A percentile compares a stretch with the other conserved stretches of the same genome.
Conservation (phyloP, 1,140 invertebrate species). For the Reticulitermes speratus region DNA sequence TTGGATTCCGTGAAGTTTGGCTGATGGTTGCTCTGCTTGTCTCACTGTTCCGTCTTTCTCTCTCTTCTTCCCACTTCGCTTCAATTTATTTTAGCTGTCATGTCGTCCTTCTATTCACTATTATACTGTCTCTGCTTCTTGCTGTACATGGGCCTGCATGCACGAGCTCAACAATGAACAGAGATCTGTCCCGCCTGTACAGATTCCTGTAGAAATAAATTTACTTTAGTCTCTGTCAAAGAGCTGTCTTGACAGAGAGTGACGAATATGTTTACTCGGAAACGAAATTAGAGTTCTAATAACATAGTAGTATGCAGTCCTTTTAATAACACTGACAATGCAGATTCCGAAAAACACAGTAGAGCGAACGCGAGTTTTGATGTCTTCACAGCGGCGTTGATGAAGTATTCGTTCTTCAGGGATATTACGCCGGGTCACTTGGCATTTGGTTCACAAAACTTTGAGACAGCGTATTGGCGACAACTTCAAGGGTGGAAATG, state of each 20-base stretch:
- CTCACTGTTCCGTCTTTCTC: background rate
- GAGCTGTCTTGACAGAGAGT: background rate
- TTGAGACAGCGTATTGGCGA: no score
- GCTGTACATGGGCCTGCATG: background rate
- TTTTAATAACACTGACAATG: no score
- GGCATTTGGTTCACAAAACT: no score
- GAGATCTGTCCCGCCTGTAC: background rate
- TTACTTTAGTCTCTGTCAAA: background rate
- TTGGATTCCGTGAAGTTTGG: slow-evolving; percentile 8
- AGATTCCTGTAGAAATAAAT: background rate
- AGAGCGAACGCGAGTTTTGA: no score
- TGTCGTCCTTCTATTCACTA: background rate
- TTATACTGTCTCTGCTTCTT: background rate
- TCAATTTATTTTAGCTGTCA: background rate
- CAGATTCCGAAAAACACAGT: no score
- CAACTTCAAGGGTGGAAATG: no score
- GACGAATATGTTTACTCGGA: background rate
- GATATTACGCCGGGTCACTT: no score
- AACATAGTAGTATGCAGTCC: no score
- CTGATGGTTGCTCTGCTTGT: background rate
- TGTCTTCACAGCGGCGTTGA: no score
- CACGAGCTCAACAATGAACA: background rate
- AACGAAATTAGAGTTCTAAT: no score
- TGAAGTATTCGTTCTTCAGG: no score
- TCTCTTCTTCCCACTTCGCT: background rate